Base-by-base conservation (phyloP, 2,888 invertebrate genomes). In the Neocrepidodera transversa region DNA sequence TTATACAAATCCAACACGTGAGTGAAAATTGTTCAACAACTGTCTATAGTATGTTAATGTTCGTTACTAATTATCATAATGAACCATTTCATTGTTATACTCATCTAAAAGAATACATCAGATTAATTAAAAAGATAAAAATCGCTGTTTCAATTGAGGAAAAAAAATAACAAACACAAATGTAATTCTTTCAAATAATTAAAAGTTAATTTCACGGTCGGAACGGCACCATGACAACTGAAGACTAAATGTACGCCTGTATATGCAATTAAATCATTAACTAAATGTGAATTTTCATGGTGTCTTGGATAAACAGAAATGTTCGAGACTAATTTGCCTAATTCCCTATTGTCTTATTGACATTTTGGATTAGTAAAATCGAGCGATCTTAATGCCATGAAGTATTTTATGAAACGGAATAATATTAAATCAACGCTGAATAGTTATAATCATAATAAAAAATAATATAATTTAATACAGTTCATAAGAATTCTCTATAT, bases 181-280 rank as follows among this genome's bases (percentile, higher is more conserved):
- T 69, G 68, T 67, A 67, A 65, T 68, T 71, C 66, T 68, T 67
- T 68, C 66, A 68, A 71, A 74, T 75, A 76, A 76, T 76, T 76
- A 76, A 76, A 76, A 76, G 74, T 74, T 76, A 76, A 76, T 76
- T 76, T 76, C 74, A 76, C 71, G 75, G 67, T 70, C 68, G 66
- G 69, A 64, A 66, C 62, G 59, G 53, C 67, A 65, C 40, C 74
- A 67, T 71, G 75, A 75, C 74, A 71, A 64, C 63, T 64, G 60
- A 65, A 61, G 66, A 69, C 68, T 65, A 64, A 68, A 64, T 66
- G 64, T 63, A 52, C 48, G 40, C 47, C 66, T 66, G 68, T 68
- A 67, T 68, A 71, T n/a, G n/a, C 72, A 73, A 76, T 76, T 76
- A 76, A 76, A 76, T 74, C 71, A 72, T 75, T 74, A 75, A 69